Base-by-base conservation (phyloP, 2,113 vertebrate genomes). In the Tricholaema leucomelas region DNA sequence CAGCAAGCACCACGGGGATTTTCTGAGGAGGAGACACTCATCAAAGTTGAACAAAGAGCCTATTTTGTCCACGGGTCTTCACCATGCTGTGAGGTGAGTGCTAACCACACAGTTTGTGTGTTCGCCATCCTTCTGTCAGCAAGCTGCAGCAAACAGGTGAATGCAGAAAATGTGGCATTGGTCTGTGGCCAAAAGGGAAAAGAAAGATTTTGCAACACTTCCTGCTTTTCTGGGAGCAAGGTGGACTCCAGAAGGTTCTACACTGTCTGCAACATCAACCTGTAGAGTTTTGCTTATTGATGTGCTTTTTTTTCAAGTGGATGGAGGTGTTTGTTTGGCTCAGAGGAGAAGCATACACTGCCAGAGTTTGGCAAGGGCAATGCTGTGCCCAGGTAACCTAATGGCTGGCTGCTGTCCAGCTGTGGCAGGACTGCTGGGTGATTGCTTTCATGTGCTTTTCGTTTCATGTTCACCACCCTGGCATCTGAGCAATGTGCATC, bases 401-500 rank as follows among this genome's bases (percentile, higher is more conserved):
- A 66, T 44, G 9, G 6, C 38, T 55, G 56, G 35, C 38, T 17
- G 81, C 63, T 38, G 11, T 70, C 71, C 64, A 82, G 67, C 67
- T 80, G 74, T 63, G 77, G 63, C 88, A 93, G 59, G 73, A 58
- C 75, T 84, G 70, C 70, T 56, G 63, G 40, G 36, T 66, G 78
- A 55, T 70, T 94, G 67, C 67, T 87, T 90, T 93, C 78, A 48
- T 38, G 64, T 79, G 31, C 50, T 81, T 90, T 78, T 81, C 6
- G 3, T 75, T 88, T 82, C 67, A 35, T 56, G 55, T 59, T 87
- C 81, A 73, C 56, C 78, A 59, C 25, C n/a, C 63, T 88, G 56
- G 55, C 81, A 90, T 54, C 83, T 3, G 6, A 76, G 35, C 50
- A 72, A 58, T 36, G 65, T 67, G 52, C 40, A 70, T 35, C 54